phyloP scores from a whole-genome alignment of 1,140 invertebrate species.

The Teleopsis dalmanni region DNA sequence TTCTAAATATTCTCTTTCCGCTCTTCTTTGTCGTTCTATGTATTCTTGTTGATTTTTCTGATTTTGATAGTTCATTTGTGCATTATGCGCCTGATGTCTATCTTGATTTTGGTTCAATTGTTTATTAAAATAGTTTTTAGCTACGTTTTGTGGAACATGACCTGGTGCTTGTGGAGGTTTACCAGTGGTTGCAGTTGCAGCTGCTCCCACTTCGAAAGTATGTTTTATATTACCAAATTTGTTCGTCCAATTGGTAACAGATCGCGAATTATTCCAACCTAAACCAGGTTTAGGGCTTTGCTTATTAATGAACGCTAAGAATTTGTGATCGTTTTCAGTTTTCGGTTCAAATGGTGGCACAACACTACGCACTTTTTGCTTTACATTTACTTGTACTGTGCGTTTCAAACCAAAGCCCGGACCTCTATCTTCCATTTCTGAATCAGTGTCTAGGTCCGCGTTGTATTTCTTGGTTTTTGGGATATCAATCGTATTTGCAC shows the following conservation, averaged over 20 bases:
- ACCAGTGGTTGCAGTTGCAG: slow-evolving; percentile 27
- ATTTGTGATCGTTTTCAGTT: slow-evolving; percentile 78
- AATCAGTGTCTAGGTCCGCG: slow-evolving; percentile 31
- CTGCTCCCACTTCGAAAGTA: slow-evolving; percentile 57
- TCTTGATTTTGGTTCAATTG: slow-evolving; percentile 40
- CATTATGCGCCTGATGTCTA: neutral
- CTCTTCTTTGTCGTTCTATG: slow-evolving; percentile 21
- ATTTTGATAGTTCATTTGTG: slow-evolving; percentile 12
- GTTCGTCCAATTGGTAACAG: slow-evolving; percentile 60
- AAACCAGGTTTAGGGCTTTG: slow-evolving; percentile 51
- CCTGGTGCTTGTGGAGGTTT: slow-evolving; percentile 29
- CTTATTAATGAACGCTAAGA: slow-evolving; percentile 72
- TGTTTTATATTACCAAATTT: slow-evolving; percentile 79
- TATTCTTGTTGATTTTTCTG: slow-evolving; percentile 14
- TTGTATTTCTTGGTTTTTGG: slow-evolving; percentile 52
- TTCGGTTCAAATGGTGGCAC: slow-evolving; percentile 67
- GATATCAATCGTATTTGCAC: slow-evolving; percentile 82
- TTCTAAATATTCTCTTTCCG: slow-evolving; percentile 25
- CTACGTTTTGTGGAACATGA: slow-evolving; percentile 38
- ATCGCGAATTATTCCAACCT: slow-evolving; percentile 30
- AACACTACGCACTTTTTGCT: slow-evolving; percentile 35
- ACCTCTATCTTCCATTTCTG: slow-evolving; percentile 37
- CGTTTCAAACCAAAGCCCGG: slow-evolving; percentile 46
- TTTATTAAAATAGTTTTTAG: slow-evolving; percentile 52
- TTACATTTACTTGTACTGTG: slow-evolving; percentile 53